phyloP scores from a whole-genome alignment of 2,888 invertebrate genomes.

The Apodemia mormo region DNA sequence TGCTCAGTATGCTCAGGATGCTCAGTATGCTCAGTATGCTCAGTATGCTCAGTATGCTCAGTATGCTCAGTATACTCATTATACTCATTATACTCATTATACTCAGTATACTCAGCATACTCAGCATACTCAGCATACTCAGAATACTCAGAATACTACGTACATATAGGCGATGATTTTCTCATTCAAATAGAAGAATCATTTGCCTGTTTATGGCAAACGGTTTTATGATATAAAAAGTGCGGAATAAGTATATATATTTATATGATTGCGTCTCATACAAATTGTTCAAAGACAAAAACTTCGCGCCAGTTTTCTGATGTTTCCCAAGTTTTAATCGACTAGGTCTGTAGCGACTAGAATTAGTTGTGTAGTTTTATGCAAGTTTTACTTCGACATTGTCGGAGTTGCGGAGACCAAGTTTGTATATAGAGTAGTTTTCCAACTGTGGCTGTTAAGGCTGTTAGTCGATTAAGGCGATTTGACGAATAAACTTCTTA shows the following conservation, averaged over 20 bases:
- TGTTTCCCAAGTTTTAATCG: constrained; percentile 7
- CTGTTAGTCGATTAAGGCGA: neutral
- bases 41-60: too few relatives aligned
- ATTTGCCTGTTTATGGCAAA: too few relatives aligned
- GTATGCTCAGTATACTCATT: neutral
- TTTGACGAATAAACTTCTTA: neutral
- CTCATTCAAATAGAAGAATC: too few relatives aligned
- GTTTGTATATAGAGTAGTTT: neutral
- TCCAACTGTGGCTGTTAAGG: neutral
- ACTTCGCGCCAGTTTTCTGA: neutral
- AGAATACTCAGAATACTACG: too few relatives aligned
- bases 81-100: neutral
- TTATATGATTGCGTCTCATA: neutral
- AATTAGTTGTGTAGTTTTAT: constrained; percentile 9
- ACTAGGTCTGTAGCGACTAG: constrained; percentile 3
- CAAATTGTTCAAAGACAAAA: constrained; percentile 4
- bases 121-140: too few relatives aligned
- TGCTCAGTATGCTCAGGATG: neutral
- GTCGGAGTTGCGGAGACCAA: neutral
- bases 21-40: too few relatives aligned
- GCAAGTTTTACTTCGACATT: constrained; percentile 9
- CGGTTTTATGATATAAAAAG: too few relatives aligned
- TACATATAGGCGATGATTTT: too few relatives aligned
- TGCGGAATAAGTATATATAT: too few relatives aligned
- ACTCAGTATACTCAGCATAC: too few relatives aligned